A percentile compares a stretch with the other conserved stretches of the same genome.
Conservation (phyloP, 2,797 vertebrate species). For the Gadopsis marmoratus region DNA sequence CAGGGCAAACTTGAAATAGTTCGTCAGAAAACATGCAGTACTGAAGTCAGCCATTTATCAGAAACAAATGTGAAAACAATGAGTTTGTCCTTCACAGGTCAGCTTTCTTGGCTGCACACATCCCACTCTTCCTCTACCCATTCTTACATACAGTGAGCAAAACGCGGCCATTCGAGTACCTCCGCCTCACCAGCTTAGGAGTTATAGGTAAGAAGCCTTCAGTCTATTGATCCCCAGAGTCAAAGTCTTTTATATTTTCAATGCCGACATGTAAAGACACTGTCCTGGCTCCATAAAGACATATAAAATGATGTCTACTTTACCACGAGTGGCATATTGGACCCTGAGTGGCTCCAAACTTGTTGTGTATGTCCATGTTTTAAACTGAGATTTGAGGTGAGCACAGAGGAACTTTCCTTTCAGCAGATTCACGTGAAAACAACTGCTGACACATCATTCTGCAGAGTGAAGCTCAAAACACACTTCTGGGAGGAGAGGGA, state of each 20-base stretch:
- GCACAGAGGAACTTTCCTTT: too few relatives aligned
- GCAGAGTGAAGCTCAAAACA: too few relatives aligned
- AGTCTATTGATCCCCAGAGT: background rate
- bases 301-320: too few relatives aligned
- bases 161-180: conserved; percentile 94
- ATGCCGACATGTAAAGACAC: too few relatives aligned
- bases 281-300: too few relatives aligned
- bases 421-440: too few relatives aligned
- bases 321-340: too few relatives aligned
- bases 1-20: background rate
- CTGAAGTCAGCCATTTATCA: background rate
- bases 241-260: background rate
- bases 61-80: background rate
- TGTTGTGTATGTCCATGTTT: too few relatives aligned
- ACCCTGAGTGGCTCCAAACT: too few relatives aligned
- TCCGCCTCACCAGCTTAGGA: conserved; percentile 94
- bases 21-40: background rate
- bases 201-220: conserved; percentile 87
- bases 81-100: conserved; percentile 81
- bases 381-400: too few relatives aligned
- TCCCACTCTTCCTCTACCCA: conserved; percentile 91
- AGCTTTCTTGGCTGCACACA: conserved; percentile 78
- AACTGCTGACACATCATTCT: too few relatives aligned
- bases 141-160: conserved; percentile 97
- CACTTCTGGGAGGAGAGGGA: too few relatives aligned